These are phyloP conservation scores for Mustela nigripes DNA, from an alignment of 2,113 vertebrate species.

Conservation along the genomic window DNA sequence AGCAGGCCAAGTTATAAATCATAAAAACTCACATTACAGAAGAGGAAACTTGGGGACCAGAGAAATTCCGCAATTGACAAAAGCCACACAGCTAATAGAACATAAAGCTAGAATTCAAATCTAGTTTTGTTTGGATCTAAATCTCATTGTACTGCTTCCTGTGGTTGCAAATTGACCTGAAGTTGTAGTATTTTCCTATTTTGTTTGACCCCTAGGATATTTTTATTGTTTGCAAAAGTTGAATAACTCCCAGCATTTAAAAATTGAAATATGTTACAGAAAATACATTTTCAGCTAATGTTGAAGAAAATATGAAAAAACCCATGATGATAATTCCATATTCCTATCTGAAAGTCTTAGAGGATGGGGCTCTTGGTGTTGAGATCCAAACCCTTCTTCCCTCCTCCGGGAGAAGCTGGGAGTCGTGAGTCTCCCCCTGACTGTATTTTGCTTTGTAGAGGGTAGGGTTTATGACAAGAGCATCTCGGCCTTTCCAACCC, in stretches of 20 bases:
- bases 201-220: neutral
- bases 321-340: neutral
- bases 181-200: neutral
- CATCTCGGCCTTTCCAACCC: neutral
- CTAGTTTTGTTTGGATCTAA: neutral
- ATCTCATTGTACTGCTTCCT: neutral
- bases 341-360: neutral
- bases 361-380: neutral
- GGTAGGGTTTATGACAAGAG: too few species aligned
- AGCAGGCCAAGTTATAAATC: neutral
- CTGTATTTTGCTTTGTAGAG: neutral
- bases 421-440: neutral
- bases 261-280: neutral
- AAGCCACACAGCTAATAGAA: neutral
- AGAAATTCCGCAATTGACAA: neutral
- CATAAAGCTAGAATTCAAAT: neutral
- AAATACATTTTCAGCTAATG: neutral
- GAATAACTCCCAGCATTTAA: neutral
- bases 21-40: neutral
- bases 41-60: neutral
- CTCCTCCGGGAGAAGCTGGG: neutral
- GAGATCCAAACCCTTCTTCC: neutral
- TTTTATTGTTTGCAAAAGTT: slow-evolving; percentile 30
- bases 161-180: neutral
- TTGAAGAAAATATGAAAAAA: neutral